phyloP scores from a whole-genome alignment of 1,140 invertebrate species.

The Drosophila mayri region DNA sequence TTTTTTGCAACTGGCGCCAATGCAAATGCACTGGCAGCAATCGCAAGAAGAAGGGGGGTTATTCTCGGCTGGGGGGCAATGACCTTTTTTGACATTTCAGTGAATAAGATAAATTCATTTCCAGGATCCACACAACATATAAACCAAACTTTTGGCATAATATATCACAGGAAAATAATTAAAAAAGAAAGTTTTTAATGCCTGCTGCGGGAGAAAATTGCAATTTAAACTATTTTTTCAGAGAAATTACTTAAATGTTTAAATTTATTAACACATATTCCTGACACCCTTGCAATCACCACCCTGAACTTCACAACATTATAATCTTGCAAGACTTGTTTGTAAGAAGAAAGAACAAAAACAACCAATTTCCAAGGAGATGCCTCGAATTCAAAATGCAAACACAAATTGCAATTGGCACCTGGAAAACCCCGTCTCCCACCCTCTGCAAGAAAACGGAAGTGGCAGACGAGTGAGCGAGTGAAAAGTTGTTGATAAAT shows the following conservation, averaged over 20 bases:
- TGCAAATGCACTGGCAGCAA: slow-evolving; percentile 52
- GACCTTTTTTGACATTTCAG: slow-evolving; percentile 39
- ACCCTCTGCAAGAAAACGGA: slow-evolving; percentile 23
- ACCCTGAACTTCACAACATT: slow-evolving; percentile 58
- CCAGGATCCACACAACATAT: slow-evolving; percentile 18
- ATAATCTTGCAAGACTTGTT: slow-evolving; percentile 24
- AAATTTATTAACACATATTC: neutral
- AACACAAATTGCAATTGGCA: slow-evolving; percentile 82
- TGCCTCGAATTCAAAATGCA: slow-evolving; percentile 74
- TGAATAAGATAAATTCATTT: slow-evolving; percentile 46
- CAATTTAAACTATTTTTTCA: neutral
- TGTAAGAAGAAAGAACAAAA: neutral
- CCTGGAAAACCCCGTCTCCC: slow-evolving; percentile 42
- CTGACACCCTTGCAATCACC: slow-evolving; percentile 9
- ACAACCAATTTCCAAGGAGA: neutral
- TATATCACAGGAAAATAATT: slow-evolving; percentile 6
- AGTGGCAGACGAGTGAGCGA: slow-evolving; percentile 57
- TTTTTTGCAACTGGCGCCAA: slow-evolving; percentile 63
- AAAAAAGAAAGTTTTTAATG: slow-evolving; percentile 3
- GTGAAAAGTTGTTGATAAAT: slow-evolving; percentile 77
- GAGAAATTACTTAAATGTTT: neutral
- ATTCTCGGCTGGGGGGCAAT: slow-evolving; percentile 28
- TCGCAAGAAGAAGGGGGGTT: slow-evolving; percentile 5
- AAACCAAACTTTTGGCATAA: slow-evolving; percentile 1
- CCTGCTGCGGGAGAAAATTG: neutral